Evolutionary conservation across 2,888 invertebrate genomes (phyloP).

Genomic region (Rotaria magnacalcarata): DNA sequence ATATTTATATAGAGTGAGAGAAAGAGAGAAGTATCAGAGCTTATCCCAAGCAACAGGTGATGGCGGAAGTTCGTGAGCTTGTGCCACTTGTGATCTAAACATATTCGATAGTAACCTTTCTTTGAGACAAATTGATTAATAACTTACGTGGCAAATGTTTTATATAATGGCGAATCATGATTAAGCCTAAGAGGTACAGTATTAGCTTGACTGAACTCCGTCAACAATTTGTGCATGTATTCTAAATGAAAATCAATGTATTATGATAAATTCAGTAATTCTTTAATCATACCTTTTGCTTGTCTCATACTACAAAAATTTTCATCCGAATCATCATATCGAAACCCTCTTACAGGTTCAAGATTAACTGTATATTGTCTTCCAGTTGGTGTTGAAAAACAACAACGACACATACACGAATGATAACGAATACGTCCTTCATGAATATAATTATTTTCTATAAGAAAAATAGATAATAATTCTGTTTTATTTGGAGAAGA

Average conservation of each 20-base stretch:
- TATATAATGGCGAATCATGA: conserved; percentile 98
- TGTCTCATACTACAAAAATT: conserved; percentile 41
- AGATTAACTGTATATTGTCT: conserved; percentile 47
- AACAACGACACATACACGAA: conserved; percentile 99
- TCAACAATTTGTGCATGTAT: conserved; percentile 97
- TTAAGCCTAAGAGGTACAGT: conserved; percentile 98
- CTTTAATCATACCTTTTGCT: conserved; percentile 38
- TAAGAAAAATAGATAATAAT: background rate
- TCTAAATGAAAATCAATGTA: conserved; percentile 66
- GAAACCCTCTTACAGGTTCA: conserved; percentile 44
- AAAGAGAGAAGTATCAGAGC: background rate
- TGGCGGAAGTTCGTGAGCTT: conserved; percentile 93
- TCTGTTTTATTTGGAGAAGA: background rate
- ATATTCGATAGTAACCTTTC: background rate
- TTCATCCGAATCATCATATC: conserved; percentile 46
- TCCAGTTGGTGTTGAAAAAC: conserved; percentile 69
- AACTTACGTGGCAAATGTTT: conserved; percentile 95
- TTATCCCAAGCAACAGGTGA: conserved; percentile 86
- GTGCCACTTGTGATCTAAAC: conserved; percentile 68
- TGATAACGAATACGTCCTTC: conserved; percentile 96
- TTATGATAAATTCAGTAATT: no score
- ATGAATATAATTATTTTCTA: conserved; percentile 64
- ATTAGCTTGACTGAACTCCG: conserved; percentile 81
- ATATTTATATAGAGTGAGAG: background rate
- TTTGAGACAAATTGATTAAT: background rate